These are phyloP conservation scores for Notarius quadriscutis DNA, from an alignment of 2,113 vertebrate species.

Conservation along the genomic window DNA sequence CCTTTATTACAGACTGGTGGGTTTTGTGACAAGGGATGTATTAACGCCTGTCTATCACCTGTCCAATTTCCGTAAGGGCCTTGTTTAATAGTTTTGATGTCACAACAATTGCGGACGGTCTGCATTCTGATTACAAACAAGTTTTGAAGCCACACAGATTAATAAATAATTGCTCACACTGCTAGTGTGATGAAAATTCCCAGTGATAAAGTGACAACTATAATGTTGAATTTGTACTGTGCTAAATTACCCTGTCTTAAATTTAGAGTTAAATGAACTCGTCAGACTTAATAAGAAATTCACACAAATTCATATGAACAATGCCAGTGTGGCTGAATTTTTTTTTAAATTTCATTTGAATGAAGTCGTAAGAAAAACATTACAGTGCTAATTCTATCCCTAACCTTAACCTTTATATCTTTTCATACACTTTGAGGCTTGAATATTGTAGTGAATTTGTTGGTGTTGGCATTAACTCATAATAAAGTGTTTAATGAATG, in stretches of 20 bases:
- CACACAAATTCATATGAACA: background rate
- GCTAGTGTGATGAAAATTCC: background rate
- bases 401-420: background rate
- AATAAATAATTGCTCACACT: background rate
- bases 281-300: background rate
- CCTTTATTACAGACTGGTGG: background rate
- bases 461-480: background rate
- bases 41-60: background rate
- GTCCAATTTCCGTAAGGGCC: background rate
- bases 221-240: background rate
- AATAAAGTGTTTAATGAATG: background rate
- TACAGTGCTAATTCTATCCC: background rate
- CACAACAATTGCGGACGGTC: background rate
- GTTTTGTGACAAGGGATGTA: background rate
- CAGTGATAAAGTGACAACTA: background rate
- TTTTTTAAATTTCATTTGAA: background rate
- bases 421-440: background rate
- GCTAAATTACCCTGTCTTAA: background rate
- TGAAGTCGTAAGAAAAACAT: background rate
- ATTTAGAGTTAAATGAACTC: background rate
- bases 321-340: background rate
- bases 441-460: background rate
- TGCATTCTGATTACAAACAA: background rate
- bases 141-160: background rate
- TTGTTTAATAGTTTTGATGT: background rate